Evolutionary conservation across 2,797 vertebrate species (phyloP).

Genomic region (Muscicapa comitata): DNA sequence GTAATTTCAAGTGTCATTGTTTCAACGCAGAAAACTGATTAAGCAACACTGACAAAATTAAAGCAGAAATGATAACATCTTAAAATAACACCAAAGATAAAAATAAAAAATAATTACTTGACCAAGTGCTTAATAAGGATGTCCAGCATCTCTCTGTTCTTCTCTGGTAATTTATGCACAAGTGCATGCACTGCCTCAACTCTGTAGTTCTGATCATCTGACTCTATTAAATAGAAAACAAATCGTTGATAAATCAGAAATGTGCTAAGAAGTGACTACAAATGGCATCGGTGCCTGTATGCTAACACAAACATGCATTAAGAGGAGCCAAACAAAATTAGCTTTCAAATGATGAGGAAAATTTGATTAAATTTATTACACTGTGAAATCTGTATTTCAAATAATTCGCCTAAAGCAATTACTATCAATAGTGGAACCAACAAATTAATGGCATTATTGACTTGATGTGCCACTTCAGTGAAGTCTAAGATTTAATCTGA

Average conservation of each 20-base stretch:
- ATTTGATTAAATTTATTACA: background rate
- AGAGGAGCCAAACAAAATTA: background rate
- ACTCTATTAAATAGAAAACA: constrained; percentile 79
- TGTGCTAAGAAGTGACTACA: background rate
- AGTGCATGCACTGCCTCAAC: constrained; percentile 91
- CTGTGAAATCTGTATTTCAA: background rate
- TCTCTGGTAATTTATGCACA: constrained; percentile 91
- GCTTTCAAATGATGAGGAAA: background rate
- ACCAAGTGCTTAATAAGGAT: constrained; percentile 92
- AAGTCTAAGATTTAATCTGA: background rate
- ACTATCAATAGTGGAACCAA: background rate
- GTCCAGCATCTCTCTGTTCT: constrained; percentile 95
- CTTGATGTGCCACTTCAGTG: background rate
- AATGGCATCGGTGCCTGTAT: background rate
- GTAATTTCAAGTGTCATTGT: background rate
- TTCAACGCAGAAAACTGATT: background rate
- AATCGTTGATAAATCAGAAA: background rate
- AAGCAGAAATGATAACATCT: background rate
- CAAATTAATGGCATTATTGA: background rate
- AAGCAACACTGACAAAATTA: background rate
- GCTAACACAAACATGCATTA: background rate
- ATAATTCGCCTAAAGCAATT: background rate
- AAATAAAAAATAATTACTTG: constrained; percentile 77
- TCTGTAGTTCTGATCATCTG: constrained; percentile 94
- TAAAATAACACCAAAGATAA: background rate